phyloP scores from a whole-genome alignment of 1,140 invertebrate genomes.

The Nylanderia fulva region DNA sequence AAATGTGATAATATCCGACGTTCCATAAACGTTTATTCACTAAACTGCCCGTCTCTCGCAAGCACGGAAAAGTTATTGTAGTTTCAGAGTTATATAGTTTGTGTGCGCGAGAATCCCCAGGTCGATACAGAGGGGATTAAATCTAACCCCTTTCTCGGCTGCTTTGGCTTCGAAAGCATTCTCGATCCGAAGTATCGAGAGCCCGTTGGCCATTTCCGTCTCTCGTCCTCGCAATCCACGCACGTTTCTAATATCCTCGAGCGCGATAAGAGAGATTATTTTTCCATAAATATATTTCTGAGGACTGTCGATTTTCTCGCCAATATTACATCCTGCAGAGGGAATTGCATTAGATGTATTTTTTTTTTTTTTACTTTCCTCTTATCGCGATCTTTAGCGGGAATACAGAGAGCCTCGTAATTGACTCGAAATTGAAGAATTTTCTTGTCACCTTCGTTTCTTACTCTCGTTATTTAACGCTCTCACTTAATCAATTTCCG shows the following conservation, averaged over 20 bases:
- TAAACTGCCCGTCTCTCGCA: neutral
- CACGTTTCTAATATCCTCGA: slow-evolving; percentile 81
- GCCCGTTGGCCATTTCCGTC: slow-evolving; percentile 59
- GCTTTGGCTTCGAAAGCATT: slow-evolving; percentile 31
- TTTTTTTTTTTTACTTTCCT: neutral
- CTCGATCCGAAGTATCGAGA: slow-evolving; percentile 36
- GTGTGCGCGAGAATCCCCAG: neutral
- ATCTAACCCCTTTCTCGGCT: slow-evolving; percentile 32
- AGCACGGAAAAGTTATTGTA: slow-evolving; percentile 11
- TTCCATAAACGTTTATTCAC: slow-evolving; percentile 40
- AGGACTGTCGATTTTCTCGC: slow-evolving; percentile 26
- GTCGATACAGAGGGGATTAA: neutral
- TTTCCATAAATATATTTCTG: slow-evolving; percentile 66
- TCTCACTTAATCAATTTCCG: slow-evolving; percentile 1
- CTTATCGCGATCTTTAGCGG: slow-evolving; percentile 11
- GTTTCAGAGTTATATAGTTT: slow-evolving; percentile 12
- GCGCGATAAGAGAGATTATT: slow-evolving; percentile 57
- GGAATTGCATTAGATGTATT: slow-evolving; percentile 34
- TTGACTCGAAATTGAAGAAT: slow-evolving; percentile 24
- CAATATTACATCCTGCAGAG: neutral
- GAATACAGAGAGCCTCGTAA: neutral
- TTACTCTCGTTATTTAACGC: neutral
- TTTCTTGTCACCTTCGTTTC: neutral
- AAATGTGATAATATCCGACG: neutral
- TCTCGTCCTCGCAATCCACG: slow-evolving; percentile 69